Conservation (phyloP, 2,888 invertebrate genomes). For the Temnothorax ravouxi region DNA sequence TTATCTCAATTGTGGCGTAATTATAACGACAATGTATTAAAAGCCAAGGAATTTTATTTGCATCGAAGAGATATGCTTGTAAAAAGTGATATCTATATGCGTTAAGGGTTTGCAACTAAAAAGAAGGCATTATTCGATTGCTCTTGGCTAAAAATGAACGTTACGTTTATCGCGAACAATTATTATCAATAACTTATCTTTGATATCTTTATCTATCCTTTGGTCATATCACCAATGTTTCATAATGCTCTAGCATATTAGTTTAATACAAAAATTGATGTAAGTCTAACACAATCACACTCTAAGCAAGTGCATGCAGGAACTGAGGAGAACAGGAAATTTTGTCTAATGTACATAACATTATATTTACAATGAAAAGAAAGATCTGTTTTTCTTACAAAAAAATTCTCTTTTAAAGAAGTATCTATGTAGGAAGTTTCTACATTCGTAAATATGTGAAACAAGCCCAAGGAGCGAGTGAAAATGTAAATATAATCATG, state of each 20-base stretch:
- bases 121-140: constrained; percentile 4
- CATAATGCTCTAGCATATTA: constrained; percentile 71
- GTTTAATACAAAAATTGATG: constrained; percentile 77
- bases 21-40: constrained; percentile 8
- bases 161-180: neutral
- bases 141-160: neutral
- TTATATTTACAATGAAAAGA: constrained; percentile 8
- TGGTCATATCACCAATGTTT: constrained; percentile 44
- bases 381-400: neutral
- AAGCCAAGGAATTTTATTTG: constrained; percentile 50
- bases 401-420: neutral
- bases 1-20: constrained; percentile 7
- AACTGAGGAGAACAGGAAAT: constrained; percentile 66
- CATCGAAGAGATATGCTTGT: constrained; percentile 40
- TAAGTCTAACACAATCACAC: constrained; percentile 86
- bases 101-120: constrained; percentile 59
- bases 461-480: neutral
- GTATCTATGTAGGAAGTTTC: neutral
- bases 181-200: constrained; percentile 7
- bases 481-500: neutral
- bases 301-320: constrained; percentile 85
- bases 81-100: constrained; percentile 62
- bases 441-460: constrained; percentile 7
- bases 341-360: constrained; percentile 19
- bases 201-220: constrained; percentile 65